Base-by-base conservation (phyloP, 2,113 vertebrate species). In the Pheucticus melanocephalus region DNA sequence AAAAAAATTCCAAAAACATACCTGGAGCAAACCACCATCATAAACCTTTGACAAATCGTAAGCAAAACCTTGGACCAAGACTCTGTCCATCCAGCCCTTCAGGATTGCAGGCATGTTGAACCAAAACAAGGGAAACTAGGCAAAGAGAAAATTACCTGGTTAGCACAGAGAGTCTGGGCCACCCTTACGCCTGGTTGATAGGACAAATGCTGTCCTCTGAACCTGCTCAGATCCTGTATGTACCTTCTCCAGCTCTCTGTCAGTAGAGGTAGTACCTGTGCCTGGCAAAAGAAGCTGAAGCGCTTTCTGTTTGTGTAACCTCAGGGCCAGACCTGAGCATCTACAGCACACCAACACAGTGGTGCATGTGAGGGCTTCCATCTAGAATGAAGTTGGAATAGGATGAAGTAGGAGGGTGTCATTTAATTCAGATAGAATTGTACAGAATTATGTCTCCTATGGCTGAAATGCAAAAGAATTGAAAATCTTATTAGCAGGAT, bases 51-150 rank as follows among this genome's bases (percentile, higher is more conserved):
- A 96, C 60, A 97, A 21, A 10, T 98, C 95, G 0, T 98, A 94
- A 78, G 98, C 98, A 85, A 98, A 98, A 44, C 98, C 98, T 86
- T 97, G 97, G 56, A 97, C 96, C 48, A 98, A 94, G 76, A 98
- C 98, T 92, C 97, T 94, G 95, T 98, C 98, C 96, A 98, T 95
- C 98, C 98, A 98, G 71, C 98, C 98, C 83, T 98, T 98, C 95
- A 98, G 86, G 84, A 98, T 97, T 2, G 98, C 98, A 7, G 98
- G 98, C 94, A 98, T 83, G 20, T 92, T 98, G 96, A 97, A 97
- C 98, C 98, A 98, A 83, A 98, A 98, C 44, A 98, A 94, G 15
- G 98, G 98, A 78, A 98, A 98, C 98, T 98, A 53, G 18, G 85
- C 57, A 53, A 83, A 37, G 80, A 94, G n/a, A 7, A 90, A 68